These are phyloP conservation scores for Octomys mimax DNA, from an alignment of 2,797 vertebrate genomes.

Conservation along the genomic window DNA sequence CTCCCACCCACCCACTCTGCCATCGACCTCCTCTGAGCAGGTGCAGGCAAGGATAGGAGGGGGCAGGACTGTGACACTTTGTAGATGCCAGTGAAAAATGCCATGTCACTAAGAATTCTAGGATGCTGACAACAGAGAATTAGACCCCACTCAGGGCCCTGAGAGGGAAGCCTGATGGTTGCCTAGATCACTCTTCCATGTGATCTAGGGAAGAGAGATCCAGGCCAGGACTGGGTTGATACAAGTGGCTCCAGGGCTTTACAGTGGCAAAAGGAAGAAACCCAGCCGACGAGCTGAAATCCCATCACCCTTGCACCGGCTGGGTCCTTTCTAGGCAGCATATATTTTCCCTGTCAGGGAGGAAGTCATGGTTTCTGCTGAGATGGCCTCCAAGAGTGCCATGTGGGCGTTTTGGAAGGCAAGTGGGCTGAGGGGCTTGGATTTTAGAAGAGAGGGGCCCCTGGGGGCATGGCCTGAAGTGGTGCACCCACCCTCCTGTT, in stretches of 20 bases:
- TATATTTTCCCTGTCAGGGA: neutral
- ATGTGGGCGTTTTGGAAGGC: neutral
- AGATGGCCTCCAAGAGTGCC: too few relatives aligned
- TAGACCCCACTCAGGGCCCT: neutral
- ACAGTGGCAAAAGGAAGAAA: neutral
- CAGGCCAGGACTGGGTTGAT: neutral
- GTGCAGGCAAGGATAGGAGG: rapidly evolving
- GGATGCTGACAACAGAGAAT: rapidly evolving
- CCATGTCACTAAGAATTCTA: neutral
- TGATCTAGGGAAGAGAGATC: too few relatives aligned
- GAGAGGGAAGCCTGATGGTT: neutral
- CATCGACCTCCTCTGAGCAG: neutral
- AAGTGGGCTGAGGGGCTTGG: neutral
- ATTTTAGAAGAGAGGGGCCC: neutral
- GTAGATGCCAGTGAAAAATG: neutral
- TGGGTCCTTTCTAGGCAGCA: neutral
- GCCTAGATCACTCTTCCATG: rapidly evolving
- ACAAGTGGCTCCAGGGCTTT: neutral
- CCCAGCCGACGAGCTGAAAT: neutral
- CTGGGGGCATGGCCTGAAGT: neutral
- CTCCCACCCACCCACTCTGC: rapidly evolving
- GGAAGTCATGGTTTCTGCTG: neutral
- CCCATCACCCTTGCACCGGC: neutral
- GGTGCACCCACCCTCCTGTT: neutral
- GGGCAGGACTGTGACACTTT: neutral